Evolutionary conservation across 2,797 vertebrate genomes (phyloP).

Genomic region (Acrossocheilus wenchowensis): DNA sequence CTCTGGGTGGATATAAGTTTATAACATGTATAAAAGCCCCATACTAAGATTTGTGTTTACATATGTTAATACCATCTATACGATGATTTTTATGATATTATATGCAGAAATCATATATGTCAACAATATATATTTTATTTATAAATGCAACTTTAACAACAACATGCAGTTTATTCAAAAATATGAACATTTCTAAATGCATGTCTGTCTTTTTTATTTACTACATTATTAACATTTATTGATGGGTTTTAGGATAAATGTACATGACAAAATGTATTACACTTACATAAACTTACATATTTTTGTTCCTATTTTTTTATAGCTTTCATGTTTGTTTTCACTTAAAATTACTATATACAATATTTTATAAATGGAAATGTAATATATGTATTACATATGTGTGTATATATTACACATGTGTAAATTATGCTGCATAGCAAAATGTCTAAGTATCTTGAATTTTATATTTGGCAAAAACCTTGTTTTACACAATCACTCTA

Average conservation of each 20-base stretch:
- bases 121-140: background rate
- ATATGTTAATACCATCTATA: background rate
- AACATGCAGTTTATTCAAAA: background rate
- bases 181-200: background rate
- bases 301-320: too few relatives aligned
- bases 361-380: too few relatives aligned
- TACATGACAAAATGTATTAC: background rate
- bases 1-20: background rate
- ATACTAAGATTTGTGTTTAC: background rate
- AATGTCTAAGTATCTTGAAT: background rate
- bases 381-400: background rate
- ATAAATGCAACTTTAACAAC: background rate
- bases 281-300: too few relatives aligned
- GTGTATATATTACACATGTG: background rate
- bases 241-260: background rate
- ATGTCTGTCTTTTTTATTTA: background rate
- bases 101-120: too few relatives aligned
- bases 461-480: background rate
- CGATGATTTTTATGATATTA: too few relatives aligned
- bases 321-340: too few relatives aligned
- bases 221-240: background rate
- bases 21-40: background rate
- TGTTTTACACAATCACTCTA: background rate
- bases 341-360: too few relatives aligned
- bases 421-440: background rate